A percentile compares a stretch with the other conserved stretches of the same genome.
phyloP scores from a whole-genome alignment of 2,888 invertebrate genomes.

The Cenopis cana region DNA sequence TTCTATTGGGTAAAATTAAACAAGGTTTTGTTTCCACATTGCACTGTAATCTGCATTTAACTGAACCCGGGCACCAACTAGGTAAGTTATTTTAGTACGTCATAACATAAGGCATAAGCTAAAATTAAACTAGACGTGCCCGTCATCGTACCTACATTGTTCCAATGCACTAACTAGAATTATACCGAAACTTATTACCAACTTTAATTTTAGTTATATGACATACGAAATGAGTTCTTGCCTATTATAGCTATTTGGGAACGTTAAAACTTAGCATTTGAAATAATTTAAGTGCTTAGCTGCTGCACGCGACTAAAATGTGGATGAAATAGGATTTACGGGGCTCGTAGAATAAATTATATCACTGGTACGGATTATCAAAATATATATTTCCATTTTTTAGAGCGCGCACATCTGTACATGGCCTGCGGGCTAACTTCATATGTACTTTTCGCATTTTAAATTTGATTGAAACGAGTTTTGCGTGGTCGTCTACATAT shows the following conservation, averaged over 20 bases:
- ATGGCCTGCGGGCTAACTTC: background rate
- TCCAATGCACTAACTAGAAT: conserved; percentile 29
- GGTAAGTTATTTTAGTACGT: conserved; percentile 39
- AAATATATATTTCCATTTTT: background rate
- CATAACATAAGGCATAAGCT: conserved; percentile 40
- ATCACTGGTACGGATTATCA: conserved; percentile 10
- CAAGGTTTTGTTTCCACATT: conserved; percentile 11
- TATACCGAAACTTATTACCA: conserved; percentile 25
- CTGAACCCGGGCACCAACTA: conserved; percentile 1
- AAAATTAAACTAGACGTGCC: conserved; percentile 39
- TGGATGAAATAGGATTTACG: conserved; percentile 16
- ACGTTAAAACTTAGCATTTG: conserved; percentile 20
- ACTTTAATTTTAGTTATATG: conserved; percentile 24
- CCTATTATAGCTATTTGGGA: conserved; percentile 11
- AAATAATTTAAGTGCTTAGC: conserved; percentile 29
- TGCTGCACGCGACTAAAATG: conserved; percentile 17
- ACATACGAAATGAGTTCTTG: conserved; percentile 23
- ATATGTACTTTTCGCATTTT: background rate
- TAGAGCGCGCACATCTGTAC: background rate
- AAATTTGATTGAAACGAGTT: background rate
- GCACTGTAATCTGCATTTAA: conserved; percentile 9
- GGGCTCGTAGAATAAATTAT: conserved; percentile 15
- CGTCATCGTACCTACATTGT: conserved; percentile 37
- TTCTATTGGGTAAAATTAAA: background rate
- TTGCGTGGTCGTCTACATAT: background rate